phyloP scores from a whole-genome alignment of 2,888 invertebrate genomes.

The Metalampra italica region DNA sequence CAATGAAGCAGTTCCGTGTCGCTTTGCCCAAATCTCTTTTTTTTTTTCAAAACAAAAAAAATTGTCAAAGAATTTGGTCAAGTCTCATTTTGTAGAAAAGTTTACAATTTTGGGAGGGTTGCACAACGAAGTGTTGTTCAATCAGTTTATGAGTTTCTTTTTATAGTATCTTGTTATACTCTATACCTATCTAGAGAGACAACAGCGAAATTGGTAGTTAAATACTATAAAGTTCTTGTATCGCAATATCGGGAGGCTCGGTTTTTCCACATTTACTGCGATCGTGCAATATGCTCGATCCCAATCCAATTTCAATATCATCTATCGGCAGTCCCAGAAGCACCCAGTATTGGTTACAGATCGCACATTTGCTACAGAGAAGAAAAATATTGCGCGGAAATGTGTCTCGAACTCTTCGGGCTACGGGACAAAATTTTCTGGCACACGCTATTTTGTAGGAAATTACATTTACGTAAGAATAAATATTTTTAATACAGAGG shows the following conservation, averaged over 20 bases:
- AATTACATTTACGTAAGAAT: no score
- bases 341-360: slow-evolving; percentile 10
- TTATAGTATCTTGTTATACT: slow-evolving; percentile 12
- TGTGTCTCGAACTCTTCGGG: neutral
- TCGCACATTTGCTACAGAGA: slow-evolving; percentile 6
- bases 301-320: slow-evolving; percentile 12
- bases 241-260: neutral
- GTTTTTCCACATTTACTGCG: slow-evolving; percentile 5
- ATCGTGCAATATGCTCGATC: slow-evolving; percentile 9
- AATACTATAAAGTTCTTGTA: neutral
- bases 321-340: slow-evolving; percentile 9
- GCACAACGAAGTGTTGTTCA: no score
- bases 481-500: no score
- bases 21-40: no score
- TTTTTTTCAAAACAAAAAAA: no score
- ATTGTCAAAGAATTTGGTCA: no score
- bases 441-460: neutral
- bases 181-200: neutral
- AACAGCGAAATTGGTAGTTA: neutral
- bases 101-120: no score
- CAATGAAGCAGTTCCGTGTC: no score
- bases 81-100: no score
- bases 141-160: no score
- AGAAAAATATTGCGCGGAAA: slow-evolving; percentile 9
- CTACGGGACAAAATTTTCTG: neutral